phyloP scores from a whole-genome alignment of 2,888 invertebrate species.

The Melieria omissa region DNA sequence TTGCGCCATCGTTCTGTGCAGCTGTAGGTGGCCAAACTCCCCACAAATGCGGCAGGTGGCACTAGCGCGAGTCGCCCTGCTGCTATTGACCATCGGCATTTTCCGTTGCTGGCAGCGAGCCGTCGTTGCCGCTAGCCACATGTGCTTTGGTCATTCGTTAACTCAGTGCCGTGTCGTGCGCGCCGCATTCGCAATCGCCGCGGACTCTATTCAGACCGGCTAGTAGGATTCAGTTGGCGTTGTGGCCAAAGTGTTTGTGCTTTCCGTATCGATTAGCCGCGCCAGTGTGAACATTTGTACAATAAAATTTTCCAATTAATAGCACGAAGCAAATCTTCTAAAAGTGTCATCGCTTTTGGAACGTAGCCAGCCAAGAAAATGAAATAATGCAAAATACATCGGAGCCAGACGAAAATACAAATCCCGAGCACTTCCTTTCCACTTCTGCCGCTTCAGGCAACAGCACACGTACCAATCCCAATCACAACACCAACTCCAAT shows the following conservation, averaged over 20 bases:
- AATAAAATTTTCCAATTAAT: neutral
- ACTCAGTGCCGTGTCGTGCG: conserved; percentile 52
- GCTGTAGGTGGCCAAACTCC: neutral
- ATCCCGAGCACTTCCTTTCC: conserved; percentile 46
- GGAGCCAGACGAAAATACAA: conserved; percentile 41
- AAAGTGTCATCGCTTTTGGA: neutral
- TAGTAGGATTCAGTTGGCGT: too few species aligned
- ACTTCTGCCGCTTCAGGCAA: conserved; percentile 12
- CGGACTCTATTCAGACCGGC: too few species aligned
- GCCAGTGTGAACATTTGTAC: neutral
- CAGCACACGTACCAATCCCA: neutral
- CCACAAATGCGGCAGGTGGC: neutral
- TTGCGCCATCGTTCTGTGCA: neutral
- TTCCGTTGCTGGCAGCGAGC: conserved; percentile 16
- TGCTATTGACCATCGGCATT: conserved; percentile 46
- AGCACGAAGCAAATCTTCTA: neutral
- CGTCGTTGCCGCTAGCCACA: conserved; percentile 31
- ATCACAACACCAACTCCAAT: conserved; percentile 37
- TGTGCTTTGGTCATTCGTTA: conserved; percentile 61
- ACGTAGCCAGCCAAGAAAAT: conserved; percentile 6
- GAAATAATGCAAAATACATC: conserved; percentile 46
- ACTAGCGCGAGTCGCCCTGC: conserved; percentile 3
- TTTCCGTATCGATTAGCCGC: conserved; percentile 14
- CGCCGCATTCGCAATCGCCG: neutral
- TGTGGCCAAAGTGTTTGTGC: neutral